Conservation (phyloP, 2,113 vertebrate species). For the Mustelus asterias region DNA sequence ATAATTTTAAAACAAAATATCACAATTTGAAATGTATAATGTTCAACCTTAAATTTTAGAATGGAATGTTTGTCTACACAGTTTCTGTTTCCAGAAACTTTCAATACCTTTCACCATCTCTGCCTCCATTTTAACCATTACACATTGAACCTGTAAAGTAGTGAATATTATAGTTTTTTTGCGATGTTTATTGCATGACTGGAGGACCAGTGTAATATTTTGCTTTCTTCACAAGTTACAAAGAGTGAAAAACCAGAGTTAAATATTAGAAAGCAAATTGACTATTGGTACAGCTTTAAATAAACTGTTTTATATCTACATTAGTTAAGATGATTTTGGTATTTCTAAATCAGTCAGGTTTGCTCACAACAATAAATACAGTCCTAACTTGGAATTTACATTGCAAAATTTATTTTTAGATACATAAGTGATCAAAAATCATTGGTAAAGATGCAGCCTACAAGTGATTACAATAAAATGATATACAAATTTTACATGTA, state of each 20-base stretch:
- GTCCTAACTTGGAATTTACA: not conserved
- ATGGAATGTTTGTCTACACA: not conserved
- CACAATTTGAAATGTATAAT: not conserved
- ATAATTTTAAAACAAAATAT: not conserved
- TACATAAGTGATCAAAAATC: not conserved
- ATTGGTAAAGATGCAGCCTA: not conserved
- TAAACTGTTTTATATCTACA: not conserved
- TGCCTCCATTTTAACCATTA: not conserved
- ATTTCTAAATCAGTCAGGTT: not conserved
- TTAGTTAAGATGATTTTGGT: not conserved
- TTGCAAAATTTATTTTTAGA: not conserved
- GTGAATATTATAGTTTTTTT: not conserved
- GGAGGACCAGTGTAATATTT: not conserved
- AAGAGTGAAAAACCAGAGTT: not conserved
- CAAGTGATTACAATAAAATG: not conserved
- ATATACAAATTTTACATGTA: not conserved
- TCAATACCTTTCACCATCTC: not conserved
- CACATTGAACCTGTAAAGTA: not conserved
- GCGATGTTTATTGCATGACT: not conserved
- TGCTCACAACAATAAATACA: not conserved
- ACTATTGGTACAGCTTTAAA: not conserved
- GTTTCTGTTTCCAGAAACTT: not conserved
- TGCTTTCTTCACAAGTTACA: not conserved
- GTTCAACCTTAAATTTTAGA: not conserved
- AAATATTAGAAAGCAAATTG: not conserved